Percentiles rank a stretch among this genome's conserved stretches.
Conservation (phyloP, 2,113 vertebrate genomes). For the Plecotus auritus region DNA sequence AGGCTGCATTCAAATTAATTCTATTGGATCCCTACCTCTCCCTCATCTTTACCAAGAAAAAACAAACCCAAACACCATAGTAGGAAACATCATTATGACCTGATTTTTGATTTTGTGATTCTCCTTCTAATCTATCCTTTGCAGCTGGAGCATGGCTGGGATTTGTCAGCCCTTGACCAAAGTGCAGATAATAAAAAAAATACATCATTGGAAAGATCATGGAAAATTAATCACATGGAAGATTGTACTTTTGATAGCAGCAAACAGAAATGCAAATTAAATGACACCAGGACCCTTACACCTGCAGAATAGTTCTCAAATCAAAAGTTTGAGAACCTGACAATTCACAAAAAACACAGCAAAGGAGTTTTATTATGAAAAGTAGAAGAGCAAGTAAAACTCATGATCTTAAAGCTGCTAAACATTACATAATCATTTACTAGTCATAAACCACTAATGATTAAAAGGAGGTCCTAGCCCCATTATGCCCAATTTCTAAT, state of each 20-base stretch:
- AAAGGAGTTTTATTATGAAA: neutral
- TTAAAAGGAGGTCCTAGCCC: neutral
- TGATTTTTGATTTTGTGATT: neutral
- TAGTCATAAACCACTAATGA: neutral
- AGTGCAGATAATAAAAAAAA: neutral
- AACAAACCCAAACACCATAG: neutral
- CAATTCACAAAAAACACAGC: neutral
- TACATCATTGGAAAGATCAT: neutral
- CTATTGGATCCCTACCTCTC: neutral
- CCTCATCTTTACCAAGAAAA: neutral
- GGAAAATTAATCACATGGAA: constrained; percentile 5
- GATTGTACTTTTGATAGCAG: neutral
- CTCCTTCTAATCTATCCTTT: neutral
- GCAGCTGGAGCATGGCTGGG: neutral
- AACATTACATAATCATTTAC: neutral
- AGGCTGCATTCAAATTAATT: neutral
- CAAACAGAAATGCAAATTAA: neutral
- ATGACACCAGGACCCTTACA: neutral
- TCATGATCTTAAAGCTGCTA: neutral
- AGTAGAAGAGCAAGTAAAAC: neutral
- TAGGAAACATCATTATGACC: neutral
- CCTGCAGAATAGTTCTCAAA: neutral
- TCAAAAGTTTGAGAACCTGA: neutral
- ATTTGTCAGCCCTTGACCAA: neutral
- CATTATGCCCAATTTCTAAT: neutral